Conservation (phyloP, 1,140 invertebrate genomes). For the Caenorhabditis briggsae region DNA sequence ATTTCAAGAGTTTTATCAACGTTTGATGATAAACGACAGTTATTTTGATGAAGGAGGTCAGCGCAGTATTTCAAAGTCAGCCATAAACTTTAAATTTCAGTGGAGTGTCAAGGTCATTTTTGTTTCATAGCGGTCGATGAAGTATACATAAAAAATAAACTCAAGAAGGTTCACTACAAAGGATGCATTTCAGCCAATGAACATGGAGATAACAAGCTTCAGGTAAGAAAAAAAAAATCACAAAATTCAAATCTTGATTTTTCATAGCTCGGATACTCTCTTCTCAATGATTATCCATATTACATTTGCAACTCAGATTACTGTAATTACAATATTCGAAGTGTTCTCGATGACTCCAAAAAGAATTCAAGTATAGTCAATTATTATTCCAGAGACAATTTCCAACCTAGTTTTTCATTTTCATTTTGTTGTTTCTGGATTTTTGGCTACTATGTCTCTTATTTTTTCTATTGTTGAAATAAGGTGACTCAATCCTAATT, state of each 20-base stretch:
- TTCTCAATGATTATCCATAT: neutral
- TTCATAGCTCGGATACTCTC: neutral
- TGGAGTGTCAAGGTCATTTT: neutral
- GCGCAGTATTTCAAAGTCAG: neutral
- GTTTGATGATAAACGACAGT: neutral
- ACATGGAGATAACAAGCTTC: neutral
- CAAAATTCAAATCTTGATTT: neutral
- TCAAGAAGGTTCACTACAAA: neutral
- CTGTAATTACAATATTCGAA: neutral
- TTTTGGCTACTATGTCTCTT: too few relatives aligned
- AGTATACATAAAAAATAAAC: neutral
- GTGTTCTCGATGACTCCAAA: neutral
- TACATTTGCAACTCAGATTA: constrained; percentile 3
- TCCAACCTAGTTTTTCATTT: too few relatives aligned
- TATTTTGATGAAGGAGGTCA: constrained; percentile 1
- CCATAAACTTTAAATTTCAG: neutral
- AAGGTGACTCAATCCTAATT: too few relatives aligned
- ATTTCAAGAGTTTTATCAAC: neutral
- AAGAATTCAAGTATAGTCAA: too few relatives aligned
- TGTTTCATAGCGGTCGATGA: neutral
- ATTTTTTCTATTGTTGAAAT: too few relatives aligned
- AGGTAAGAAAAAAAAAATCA: neutral
- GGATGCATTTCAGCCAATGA: constrained; percentile 1
- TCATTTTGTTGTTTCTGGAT: too few relatives aligned
- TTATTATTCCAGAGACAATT: too few relatives aligned